Percentiles rank a stretch among this genome's conserved stretches.
Conservation (phyloP, 2,113 vertebrate species). For the Rhynchomys soricoides region DNA sequence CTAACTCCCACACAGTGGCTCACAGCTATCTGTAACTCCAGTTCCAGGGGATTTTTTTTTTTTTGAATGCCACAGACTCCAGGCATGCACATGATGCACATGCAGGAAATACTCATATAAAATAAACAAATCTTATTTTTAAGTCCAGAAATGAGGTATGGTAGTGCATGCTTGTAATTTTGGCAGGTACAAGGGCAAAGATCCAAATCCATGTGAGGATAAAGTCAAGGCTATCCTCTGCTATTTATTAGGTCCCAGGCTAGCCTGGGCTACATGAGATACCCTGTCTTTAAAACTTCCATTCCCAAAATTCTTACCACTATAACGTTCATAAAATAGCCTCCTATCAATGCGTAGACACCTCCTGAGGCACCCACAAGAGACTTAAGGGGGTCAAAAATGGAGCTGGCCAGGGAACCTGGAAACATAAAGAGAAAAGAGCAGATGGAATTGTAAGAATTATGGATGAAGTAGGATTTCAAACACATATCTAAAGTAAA, state of each 20-base stretch:
- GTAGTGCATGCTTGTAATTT: background rate
- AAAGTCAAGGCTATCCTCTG: background rate
- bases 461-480: background rate
- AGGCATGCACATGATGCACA: background rate
- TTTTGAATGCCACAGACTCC: background rate
- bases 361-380: constrained; percentile 95
- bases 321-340: constrained; percentile 94
- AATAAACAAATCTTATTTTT: background rate
- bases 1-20: background rate
- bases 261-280: background rate
- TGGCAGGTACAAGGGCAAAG: background rate
- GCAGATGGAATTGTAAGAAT: constrained; percentile 3
- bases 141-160: background rate
- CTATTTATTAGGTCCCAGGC: background rate
- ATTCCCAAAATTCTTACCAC: constrained; percentile 88
- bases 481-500: background rate
- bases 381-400: constrained; percentile 91
- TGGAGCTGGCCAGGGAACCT: constrained; percentile 95
- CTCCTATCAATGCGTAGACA: constrained; percentile 93
- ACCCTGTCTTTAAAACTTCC: background rate
- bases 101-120: background rate
- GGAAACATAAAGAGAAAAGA: constrained; percentile 60
- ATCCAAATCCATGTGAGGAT: background rate
- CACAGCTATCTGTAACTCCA: background rate
- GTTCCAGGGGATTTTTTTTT: no score